phyloP scores from a whole-genome alignment of 2,888 invertebrate species.

The Campopleginae sp. region DNA sequence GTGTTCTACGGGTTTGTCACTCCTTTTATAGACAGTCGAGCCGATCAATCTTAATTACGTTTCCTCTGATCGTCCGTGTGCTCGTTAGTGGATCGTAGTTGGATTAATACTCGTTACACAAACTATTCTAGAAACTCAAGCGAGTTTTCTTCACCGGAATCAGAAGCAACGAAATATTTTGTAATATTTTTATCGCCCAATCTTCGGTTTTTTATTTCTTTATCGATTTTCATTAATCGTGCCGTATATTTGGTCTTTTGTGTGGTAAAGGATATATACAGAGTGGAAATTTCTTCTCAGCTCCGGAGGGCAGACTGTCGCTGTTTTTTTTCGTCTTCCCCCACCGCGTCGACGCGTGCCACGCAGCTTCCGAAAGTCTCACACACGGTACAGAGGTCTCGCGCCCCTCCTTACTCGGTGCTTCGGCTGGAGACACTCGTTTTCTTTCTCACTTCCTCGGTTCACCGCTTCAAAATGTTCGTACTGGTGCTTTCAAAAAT shows the following conservation, averaged over 20 bases:
- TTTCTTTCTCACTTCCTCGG: conserved; percentile 56
- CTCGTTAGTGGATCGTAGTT: conserved; percentile 57
- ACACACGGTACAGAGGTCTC: conserved; percentile 37
- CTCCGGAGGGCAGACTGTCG: not conserved
- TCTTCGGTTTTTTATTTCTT: not conserved
- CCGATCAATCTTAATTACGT: conserved; percentile 62
- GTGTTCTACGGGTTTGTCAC: conserved; percentile 31
- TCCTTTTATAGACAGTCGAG: conserved; percentile 58
- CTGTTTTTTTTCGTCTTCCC: conserved; percentile 40
- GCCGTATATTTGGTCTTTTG: not conserved
- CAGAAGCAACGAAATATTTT: not conserved
- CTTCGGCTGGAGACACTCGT: conserved; percentile 51
- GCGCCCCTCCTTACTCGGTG: conserved; percentile 41
- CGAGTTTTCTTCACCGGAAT: no score
- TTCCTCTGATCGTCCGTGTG: conserved; percentile 58
- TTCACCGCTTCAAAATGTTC: conserved; percentile 24
- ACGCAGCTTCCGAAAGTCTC: conserved; percentile 63
- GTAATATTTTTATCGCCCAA: not conserved
- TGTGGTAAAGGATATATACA: not conserved
- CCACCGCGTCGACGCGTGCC: conserved; percentile 61
- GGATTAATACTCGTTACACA: conserved; percentile 50
- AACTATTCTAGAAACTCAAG: not conserved
- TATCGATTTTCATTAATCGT: not conserved
- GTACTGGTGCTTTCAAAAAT: not conserved
- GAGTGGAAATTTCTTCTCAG: not conserved